A percentile compares a stretch with the other conserved stretches of the same genome.
These are phyloP conservation scores for Andrena bucephala DNA, from an alignment of 2,888 invertebrate genomes.

Conservation along the genomic window DNA sequence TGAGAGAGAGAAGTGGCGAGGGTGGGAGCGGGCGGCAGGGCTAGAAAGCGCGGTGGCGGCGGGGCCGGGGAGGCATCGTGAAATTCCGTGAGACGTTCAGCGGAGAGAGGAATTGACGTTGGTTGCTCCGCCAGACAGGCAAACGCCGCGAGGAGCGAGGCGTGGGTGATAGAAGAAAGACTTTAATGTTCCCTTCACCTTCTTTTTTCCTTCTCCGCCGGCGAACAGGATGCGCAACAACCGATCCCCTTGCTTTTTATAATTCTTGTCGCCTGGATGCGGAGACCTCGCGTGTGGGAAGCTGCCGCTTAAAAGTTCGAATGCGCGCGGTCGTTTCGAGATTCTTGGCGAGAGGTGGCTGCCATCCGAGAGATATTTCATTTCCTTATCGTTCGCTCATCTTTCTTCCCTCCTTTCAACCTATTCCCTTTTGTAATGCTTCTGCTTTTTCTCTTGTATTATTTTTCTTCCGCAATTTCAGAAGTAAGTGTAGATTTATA, in stretches of 20 bases:
- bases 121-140: slow-evolving; percentile 12
- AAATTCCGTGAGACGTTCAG: slow-evolving; percentile 25
- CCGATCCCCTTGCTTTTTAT: slow-evolving; percentile 17
- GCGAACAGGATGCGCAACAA: slow-evolving; percentile 18
- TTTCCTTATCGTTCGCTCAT: not conserved
- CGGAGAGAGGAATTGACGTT: slow-evolving; percentile 21
- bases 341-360: not conserved
- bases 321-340: not conserved
- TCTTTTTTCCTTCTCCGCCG: slow-evolving; percentile 7
- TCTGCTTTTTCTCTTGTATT: too few species aligned
- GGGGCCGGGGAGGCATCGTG: slow-evolving; percentile 7
- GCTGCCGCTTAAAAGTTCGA: not conserved
- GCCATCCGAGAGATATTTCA: not conserved
- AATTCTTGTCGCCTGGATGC: not conserved
- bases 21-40: not conserved
- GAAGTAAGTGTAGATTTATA: too few species aligned
- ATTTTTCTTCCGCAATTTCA: too few species aligned
- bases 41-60: not conserved
- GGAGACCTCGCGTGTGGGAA: slow-evolving; percentile 5
- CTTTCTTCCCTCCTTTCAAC: not conserved
- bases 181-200: slow-evolving; percentile 29
- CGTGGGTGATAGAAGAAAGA: slow-evolving; percentile 16
- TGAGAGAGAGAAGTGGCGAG: slow-evolving; percentile 17
- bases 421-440: too few species aligned
- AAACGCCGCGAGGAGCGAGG: slow-evolving; percentile 7